phyloP scores from a whole-genome alignment of 2,888 invertebrate genomes.

The Pteria penguin region DNA sequence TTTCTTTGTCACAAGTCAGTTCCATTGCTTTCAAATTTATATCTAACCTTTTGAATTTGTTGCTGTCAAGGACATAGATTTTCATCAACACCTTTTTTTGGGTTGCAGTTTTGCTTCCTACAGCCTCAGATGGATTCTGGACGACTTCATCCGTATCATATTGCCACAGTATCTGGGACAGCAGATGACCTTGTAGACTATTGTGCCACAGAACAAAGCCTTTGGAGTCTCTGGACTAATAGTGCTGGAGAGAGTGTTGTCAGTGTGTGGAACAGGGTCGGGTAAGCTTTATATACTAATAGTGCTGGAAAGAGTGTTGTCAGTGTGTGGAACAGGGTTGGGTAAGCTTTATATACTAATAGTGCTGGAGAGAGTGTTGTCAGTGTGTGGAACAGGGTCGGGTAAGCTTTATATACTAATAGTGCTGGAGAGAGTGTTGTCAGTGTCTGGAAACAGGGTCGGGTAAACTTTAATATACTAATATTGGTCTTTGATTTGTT shows the following conservation, averaged over 20 bases:
- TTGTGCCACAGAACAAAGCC: constrained; percentile 86
- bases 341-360: not conserved
- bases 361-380: not conserved
- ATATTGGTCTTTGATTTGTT: too few relatives aligned
- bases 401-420: not conserved
- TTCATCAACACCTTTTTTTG: constrained; percentile 34
- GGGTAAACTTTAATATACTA: too few relatives aligned
- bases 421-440: not conserved
- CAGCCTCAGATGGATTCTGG: constrained; percentile 83
- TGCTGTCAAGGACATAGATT: too few relatives aligned
- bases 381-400: not conserved
- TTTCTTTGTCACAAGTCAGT: too few relatives aligned
- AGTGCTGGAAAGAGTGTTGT: not conserved
- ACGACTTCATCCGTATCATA: constrained; percentile 84
- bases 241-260: constrained; percentile 71
- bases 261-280: not conserved
- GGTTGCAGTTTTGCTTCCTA: constrained; percentile 86
- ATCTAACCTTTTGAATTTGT: too few relatives aligned
- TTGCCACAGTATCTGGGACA: constrained; percentile 86
- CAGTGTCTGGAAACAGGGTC: not conserved
- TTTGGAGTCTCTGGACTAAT: constrained; percentile 94
- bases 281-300: not conserved
- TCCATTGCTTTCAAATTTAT: too few relatives aligned
- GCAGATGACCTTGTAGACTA: constrained; percentile 92
- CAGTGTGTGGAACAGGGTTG: not conserved